Base-by-base conservation (phyloP, 2,797 vertebrate genomes). In the Sebastes kiyomatsui region DNA sequence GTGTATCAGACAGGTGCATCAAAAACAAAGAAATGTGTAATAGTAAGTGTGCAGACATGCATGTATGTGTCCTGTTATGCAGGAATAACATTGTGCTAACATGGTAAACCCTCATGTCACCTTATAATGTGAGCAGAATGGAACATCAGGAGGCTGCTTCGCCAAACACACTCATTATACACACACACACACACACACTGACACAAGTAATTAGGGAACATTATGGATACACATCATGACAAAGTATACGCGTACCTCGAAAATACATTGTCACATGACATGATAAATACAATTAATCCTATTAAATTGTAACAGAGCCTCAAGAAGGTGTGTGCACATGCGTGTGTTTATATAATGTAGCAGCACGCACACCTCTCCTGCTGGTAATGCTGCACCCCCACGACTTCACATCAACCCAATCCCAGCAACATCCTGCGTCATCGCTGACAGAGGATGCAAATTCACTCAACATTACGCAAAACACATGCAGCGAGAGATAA, bases 351-450 rank as follows among this genome's bases (percentile, higher is more conserved):
- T 59, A 8, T n/a, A 56, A 22, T 7, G 33, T 9, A 64, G 61
- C 75, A 61, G 77, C 33, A 58, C 7, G 14, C 33, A 64, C 28
- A 68, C 20, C 65, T 70, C 69, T 56, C 70, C 61, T 46, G 16
- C 68, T 74, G 61, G 25, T 32, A 30, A 58, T 61, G n/a, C 54
- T 22, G 8, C 67, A 30, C 35, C 73, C 59, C 35, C 49, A 18
- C 14, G 1, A 60, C 35, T 79, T 82, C 6, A 56, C 68, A 74
- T 68, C 70, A 79, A 58, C 54, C 69, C 32, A 56, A 78, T 68
- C 73, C 65, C 67, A 23, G 38, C 16, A 27, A 66, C 79, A 65
- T 69, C 64, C 72, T 81, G 70, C 49, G 23, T 84, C 81, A 73
- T 27, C 18, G 66, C 67, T 71, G 59, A 79, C 61, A 76, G 56